phyloP scores from a whole-genome alignment of 1,140 invertebrate species.

The Caerostris extrusa region DNA sequence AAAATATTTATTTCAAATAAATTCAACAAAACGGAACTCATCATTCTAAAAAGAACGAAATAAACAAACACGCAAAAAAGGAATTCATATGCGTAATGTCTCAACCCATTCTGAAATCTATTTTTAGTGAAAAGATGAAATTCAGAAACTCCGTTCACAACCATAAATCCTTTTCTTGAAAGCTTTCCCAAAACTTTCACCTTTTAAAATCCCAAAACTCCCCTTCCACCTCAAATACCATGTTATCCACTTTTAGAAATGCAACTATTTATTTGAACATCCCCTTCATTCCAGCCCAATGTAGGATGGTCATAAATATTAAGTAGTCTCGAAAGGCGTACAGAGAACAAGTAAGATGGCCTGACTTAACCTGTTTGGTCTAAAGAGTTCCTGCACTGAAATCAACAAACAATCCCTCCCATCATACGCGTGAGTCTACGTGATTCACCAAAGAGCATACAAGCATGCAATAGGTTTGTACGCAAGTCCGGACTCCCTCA shows the following conservation, averaged over 20 bases:
- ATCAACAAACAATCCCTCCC: slow-evolving; percentile 40
- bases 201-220: not conserved
- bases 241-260: not conserved
- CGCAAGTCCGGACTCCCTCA: not conserved
- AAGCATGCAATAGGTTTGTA: not conserved
- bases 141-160: not conserved
- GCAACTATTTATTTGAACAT: slow-evolving; percentile 30
- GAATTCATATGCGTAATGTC: not conserved
- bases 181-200: not conserved
- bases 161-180: not conserved
- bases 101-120: not conserved
- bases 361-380: not conserved
- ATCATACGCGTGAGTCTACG: slow-evolving; percentile 7
- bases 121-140: not conserved
- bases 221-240: not conserved
- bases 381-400: not conserved
- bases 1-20: no score
- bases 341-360: not conserved
- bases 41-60: no score
- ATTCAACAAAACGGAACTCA: no score
- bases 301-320: slow-evolving; percentile 35
- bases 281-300: not conserved
- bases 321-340: not conserved
- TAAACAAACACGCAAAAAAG: not conserved
- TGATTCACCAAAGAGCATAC: slow-evolving; percentile 48